phyloP scores from a whole-genome alignment of 2,113 vertebrate genomes.

The Haplotaxodon microlepis region DNA sequence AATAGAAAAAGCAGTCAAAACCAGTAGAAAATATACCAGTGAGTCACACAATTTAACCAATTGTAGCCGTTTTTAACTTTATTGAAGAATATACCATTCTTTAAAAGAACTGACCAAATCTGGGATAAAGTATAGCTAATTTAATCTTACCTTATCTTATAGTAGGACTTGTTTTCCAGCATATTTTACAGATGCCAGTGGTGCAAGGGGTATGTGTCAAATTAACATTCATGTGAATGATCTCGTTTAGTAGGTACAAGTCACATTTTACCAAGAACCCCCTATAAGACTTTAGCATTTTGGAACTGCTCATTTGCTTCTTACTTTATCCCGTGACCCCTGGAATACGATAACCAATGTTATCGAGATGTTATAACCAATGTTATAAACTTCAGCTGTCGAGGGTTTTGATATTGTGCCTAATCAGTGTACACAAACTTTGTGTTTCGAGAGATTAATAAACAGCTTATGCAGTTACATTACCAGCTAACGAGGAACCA shows the following conservation, averaged over 20 bases:
- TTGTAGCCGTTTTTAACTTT: background rate
- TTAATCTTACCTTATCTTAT: background rate
- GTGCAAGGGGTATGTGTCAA: background rate
- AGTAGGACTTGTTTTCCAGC: background rate
- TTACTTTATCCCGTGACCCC: background rate
- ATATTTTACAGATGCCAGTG: background rate
- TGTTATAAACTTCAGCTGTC: background rate
- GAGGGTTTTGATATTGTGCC: background rate
- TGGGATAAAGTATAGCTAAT: background rate
- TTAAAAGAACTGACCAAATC: background rate
- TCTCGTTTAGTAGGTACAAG: background rate
- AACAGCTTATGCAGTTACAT: background rate
- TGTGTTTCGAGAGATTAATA: background rate
- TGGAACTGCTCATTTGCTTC: background rate
- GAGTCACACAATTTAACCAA: background rate
- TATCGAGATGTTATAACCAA: background rate
- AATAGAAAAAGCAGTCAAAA: background rate
- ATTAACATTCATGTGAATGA: background rate
- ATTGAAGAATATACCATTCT: background rate
- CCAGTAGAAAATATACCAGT: background rate
- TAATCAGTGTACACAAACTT: background rate
- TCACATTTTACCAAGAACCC: background rate
- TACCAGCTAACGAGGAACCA: slow-evolving; percentile 78
- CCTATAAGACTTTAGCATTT: background rate
- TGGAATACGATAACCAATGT: background rate